Percentiles rank a stretch among this genome's conserved stretches.
phyloP scores from a whole-genome alignment of 2,888 invertebrate species.

The Ellobium chinense region DNA sequence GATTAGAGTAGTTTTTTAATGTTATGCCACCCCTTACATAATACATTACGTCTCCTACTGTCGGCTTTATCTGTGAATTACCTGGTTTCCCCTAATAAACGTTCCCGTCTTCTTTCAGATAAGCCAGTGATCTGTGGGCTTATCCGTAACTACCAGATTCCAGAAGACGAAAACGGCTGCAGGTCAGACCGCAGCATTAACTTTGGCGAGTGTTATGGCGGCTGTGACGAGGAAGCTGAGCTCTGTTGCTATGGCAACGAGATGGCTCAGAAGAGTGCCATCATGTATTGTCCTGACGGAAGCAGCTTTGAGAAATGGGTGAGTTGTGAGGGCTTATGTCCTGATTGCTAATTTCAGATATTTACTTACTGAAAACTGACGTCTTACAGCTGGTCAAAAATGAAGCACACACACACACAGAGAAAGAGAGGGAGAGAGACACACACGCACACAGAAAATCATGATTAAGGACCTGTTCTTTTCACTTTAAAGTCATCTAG shows the following conservation, averaged over 20 bases:
- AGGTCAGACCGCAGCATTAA: slow-evolving; percentile 11
- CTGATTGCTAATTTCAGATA: too few relatives aligned
- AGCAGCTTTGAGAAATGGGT: background rate
- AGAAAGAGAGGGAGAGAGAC: too few relatives aligned
- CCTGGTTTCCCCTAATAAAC: too few relatives aligned
- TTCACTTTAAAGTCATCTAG: too few relatives aligned
- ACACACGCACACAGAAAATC: background rate
- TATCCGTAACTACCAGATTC: slow-evolving; percentile 16
- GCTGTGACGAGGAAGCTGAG: slow-evolving; percentile 37
- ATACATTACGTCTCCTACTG: too few relatives aligned
- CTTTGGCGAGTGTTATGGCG: slow-evolving; percentile 44
- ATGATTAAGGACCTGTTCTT: too few relatives aligned
- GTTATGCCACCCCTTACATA: too few relatives aligned
- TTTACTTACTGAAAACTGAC: background rate
- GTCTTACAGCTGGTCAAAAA: background rate
- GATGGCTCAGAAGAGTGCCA: background rate
- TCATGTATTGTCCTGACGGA: slow-evolving; percentile 29
- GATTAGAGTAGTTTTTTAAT: too few relatives aligned
- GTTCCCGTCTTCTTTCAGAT: too few relatives aligned
- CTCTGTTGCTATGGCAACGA: slow-evolving; percentile 31
- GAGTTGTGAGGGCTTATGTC: too few relatives aligned
- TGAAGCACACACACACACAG: background rate
- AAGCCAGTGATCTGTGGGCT: slow-evolving; percentile 33
- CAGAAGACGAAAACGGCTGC: slow-evolving; percentile 26
- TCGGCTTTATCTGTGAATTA: too few relatives aligned